phyloP scores from a whole-genome alignment of 2,113 vertebrate genomes.

The Indri indri region DNA sequence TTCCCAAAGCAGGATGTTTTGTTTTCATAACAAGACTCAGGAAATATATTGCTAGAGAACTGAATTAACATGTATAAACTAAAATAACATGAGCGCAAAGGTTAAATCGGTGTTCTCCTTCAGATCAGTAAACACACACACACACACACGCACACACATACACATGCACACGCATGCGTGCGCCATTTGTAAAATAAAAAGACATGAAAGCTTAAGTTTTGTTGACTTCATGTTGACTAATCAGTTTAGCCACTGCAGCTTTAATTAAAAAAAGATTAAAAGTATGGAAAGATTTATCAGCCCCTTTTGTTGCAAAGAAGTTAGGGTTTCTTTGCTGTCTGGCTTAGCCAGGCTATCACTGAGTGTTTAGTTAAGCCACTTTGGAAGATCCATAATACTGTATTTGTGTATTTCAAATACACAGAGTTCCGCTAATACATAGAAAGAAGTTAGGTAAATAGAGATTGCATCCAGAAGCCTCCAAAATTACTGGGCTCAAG shows the following conservation, averaged over 20 bases:
- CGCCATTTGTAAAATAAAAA: not conserved
- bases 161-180: too few species aligned
- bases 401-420: not conserved
- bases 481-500: not conserved
- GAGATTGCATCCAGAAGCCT: not conserved
- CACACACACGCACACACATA: not conserved
- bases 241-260: not conserved
- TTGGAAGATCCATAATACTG: not conserved
- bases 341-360: not conserved
- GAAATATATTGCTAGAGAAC: not conserved
- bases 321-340: not conserved
- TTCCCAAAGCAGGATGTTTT: not conserved
- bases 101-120: not conserved
- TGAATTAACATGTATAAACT: not conserved
- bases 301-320: not conserved
- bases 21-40: not conserved
- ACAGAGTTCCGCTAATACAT: not conserved
- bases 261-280: slow-evolving; percentile 48
- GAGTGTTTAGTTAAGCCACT: not conserved
- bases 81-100: not conserved
- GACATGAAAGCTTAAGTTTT: not conserved
- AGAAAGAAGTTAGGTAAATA: not conserved
- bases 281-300: not conserved
- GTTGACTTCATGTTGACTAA: not conserved
- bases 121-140: not conserved